Conservation (phyloP, 2,888 invertebrate genomes). For the Ormyrus thymus region DNA sequence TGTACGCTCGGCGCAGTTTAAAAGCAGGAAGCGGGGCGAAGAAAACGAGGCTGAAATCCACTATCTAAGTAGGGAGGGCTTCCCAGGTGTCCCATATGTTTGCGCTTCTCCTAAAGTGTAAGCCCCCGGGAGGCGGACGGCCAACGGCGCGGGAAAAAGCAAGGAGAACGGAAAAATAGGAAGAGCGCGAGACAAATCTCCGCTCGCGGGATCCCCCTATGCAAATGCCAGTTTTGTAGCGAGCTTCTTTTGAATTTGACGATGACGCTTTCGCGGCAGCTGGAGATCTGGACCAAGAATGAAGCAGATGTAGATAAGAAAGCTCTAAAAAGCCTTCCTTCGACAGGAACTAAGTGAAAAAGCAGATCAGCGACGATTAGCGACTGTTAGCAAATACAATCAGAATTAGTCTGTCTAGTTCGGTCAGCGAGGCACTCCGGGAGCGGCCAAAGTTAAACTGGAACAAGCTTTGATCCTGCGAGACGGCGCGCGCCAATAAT, state of each 20-base stretch:
- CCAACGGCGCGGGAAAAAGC: conserved; percentile 54
- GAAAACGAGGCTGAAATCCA: conserved; percentile 61
- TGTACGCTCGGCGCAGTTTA: too few relatives aligned
- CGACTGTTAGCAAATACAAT: too few relatives aligned
- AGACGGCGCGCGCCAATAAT: not conserved
- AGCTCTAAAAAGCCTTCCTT: too few relatives aligned
- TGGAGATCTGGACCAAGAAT: not conserved
- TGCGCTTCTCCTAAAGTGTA: conserved; percentile 62
- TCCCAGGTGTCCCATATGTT: conserved; percentile 67
- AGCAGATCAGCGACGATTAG: too few relatives aligned
- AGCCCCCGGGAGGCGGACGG: conserved; percentile 58
- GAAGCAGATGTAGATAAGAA: too few relatives aligned
- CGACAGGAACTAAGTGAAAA: too few relatives aligned
- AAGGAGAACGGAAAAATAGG: conserved; percentile 58
- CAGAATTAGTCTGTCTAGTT: too few relatives aligned
- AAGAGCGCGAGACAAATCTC: conserved; percentile 56
- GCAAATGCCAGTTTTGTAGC: conserved; percentile 26
- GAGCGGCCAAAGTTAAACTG: too few relatives aligned
- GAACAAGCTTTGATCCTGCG: not conserved
- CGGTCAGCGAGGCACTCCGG: too few relatives aligned
- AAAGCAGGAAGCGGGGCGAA: not conserved
- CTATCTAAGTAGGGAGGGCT: conserved; percentile 65
- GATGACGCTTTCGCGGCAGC: not conserved
- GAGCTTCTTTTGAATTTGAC: not conserved
- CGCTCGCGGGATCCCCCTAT: conserved; percentile 12